Evolutionary conservation across 1,140 invertebrate species (phyloP), one percentile per base, ranked within the genome.

Genomic region (Drosophila ironensis): DNA sequence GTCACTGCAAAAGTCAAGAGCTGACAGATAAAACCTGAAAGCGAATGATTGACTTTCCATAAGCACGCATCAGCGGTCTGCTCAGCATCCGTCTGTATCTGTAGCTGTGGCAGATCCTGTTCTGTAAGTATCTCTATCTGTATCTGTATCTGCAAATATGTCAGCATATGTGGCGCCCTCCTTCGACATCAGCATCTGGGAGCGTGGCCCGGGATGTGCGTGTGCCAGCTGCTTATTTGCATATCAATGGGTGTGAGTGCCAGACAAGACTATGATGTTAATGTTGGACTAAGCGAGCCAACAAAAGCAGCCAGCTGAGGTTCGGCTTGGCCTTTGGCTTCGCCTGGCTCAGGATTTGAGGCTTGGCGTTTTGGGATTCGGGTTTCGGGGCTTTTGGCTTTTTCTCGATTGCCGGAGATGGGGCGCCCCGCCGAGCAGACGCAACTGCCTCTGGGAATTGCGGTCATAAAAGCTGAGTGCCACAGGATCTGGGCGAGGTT

Each of bases 1-100:
- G 60, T 64, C 60, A 64, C 60, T 63, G 60, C 60, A 64, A 48
- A 64, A 64, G 60, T 64, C 60, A 64, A 52, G 47, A 44, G 63
- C 67, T 66, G 59, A 48, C 74, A 78, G 73, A 77, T 77, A 78
- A 78, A 78, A 78, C 63, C 60, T 61, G 60, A 67, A 59, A 80
- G 50, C 76, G 76, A 81, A 75, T 81, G 76, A 80, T 80, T 80
- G 75, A 80, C 75, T 80, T 80, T 74, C 75, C 64, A 80, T 73
- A 74, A 56, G 64, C 57, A 80, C 70, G 70, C 75, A 70, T 73
- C 75, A 57, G 56, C 75, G 50, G 69, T 45, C 41, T 30, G n/a
- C n/a, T n/a, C n/a, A n/a, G n/a, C n/a, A n/a, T 50, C 47, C 7
- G 40, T 44, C 22, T 44, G 41, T 27, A 27, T 25, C 41, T 27